Evolutionary conservation across 2,113 vertebrate species (phyloP), one percentile per base, ranked within the genome.

Genomic region (Neolamprologus modestus): DNA sequence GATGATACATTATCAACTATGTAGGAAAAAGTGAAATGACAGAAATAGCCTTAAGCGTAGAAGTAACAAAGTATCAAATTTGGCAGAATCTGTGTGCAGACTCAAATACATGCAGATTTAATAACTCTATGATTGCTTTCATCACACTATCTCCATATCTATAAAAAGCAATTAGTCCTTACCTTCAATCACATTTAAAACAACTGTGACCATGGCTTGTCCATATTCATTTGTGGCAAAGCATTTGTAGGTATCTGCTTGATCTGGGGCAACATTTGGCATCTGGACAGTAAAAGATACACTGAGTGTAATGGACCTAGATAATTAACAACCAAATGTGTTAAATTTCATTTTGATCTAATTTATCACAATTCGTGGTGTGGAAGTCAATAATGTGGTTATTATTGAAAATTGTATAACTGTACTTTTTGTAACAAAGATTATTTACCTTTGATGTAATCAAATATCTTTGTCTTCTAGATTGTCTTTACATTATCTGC

Each of bases 171-270:
- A 66, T 37, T 21, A 37, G 33, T 16, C 91, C 95, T 93, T 93
- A 98, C 98, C 97, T 97, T 96, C 97, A 47, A 97, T 95, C 47
- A 98, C 95, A 12, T 97, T 97, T 80, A 99, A 96, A 59, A 97
- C 91, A 4, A 93, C 97, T 5, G 96, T 95, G 84, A 98, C 98
- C 0, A 61, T 6, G 35, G 97, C 97, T 93, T 97, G 97, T 71
- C 98, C 98, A 0, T 95, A 98, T 12, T 93, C 85, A 83, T 98
- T 98, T 45, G 37, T 89, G 1, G 97, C 97, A 9, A 82, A 92
- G 90, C 97, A 98, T 90, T 95, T 97, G 84, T 98, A 98, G 53
- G 96, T 86, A 50, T 97, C 98, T 0, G 96, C 96, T 95, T 98
- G 98, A 7, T 95, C 94, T 2, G 92, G n/a, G 2, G 84, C 96